A percentile compares a stretch with the other conserved stretches of the same genome.
Conservation (phyloP, 2,797 vertebrate genomes). For the Arnoldichthys spilopterus region DNA sequence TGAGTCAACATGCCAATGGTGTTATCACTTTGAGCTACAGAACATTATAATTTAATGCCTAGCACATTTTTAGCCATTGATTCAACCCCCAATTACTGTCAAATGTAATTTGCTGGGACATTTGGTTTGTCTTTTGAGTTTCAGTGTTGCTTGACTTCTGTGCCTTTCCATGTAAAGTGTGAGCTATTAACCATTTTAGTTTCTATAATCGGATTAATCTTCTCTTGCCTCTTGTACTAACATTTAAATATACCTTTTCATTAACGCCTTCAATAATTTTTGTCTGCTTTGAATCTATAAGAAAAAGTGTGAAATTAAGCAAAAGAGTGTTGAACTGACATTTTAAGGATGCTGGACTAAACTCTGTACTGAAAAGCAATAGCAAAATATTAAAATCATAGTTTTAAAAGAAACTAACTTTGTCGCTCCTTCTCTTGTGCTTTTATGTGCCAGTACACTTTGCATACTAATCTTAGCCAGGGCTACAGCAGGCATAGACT, state of each 20-base stretch:
- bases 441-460: slow-evolving; percentile 79
- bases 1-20: slow-evolving; percentile 17
- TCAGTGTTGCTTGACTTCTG: slow-evolving; percentile 75
- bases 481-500: slow-evolving; percentile 21
- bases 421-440: slow-evolving; percentile 82
- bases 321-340: slow-evolving; percentile 74
- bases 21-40: slow-evolving; percentile 22
- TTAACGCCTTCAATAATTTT: slow-evolving; percentile 80
- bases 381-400: slow-evolving; percentile 78
- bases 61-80: slow-evolving; percentile 34
- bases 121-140: slow-evolving; percentile 61
- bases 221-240: slow-evolving; percentile 79
- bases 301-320: slow-evolving; percentile 63
- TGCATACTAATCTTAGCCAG: slow-evolving; percentile 81
- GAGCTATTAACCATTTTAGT: slow-evolving; percentile 59
- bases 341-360: slow-evolving; percentile 73
- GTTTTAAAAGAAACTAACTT: slow-evolving; percentile 83
- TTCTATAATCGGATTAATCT: slow-evolving; percentile 72
- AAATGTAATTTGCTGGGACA: slow-evolving; percentile 38
- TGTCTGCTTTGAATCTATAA: slow-evolving; percentile 72
- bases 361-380: slow-evolving; percentile 77
- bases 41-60: slow-evolving; percentile 45
- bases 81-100: slow-evolving; percentile 21
- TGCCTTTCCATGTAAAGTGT: slow-evolving; percentile 74
- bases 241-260: slow-evolving; percentile 77